These are phyloP conservation scores for Lypha dubia DNA, from an alignment of 2,888 invertebrate species.

Conservation along the genomic window DNA sequence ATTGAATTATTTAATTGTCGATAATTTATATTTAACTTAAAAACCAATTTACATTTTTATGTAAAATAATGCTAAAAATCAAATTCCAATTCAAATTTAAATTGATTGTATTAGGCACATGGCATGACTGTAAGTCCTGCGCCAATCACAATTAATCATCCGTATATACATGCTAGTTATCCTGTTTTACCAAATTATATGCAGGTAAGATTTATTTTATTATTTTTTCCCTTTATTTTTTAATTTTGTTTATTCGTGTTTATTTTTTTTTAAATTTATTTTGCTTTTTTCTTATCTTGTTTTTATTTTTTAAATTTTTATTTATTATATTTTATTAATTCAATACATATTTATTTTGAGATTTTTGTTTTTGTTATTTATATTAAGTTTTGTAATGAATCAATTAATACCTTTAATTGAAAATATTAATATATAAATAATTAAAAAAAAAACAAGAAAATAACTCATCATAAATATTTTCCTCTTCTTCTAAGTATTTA, in stretches of 20 bases:
- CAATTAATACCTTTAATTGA: neutral
- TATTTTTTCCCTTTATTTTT: conserved; percentile 68
- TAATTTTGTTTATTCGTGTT: conserved; percentile 44
- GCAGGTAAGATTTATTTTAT: conserved; percentile 82
- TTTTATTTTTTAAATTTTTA: conserved; percentile 1
- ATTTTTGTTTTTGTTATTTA: conserved; percentile 29
- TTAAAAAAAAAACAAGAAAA: conserved; percentile 1
- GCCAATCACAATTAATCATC: conserved; percentile 84
- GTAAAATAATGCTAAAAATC: conserved; percentile 64
- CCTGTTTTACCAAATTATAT: conserved; percentile 84
- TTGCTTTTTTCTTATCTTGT: conserved; percentile 55
- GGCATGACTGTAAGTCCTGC: conserved; percentile 84
- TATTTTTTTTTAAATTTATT: conserved; percentile 57
- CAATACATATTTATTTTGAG: conserved; percentile 47
- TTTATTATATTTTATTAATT: conserved; percentile 48
- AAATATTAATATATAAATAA: conserved; percentile 44
- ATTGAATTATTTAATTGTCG: conserved; percentile 22
- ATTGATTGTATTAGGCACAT: conserved; percentile 81
- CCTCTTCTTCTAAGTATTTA: conserved; percentile 42
- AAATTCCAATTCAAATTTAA: conserved; percentile 68
- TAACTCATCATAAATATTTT: conserved; percentile 37
- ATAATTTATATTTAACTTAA: conserved; percentile 58
- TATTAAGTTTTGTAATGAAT: conserved; percentile 38
- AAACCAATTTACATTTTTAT: conserved; percentile 69
- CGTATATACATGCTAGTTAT: conserved; percentile 84